Evolutionary conservation across 2,888 invertebrate genomes (phyloP), one percentile per base, ranked within the genome.

Genomic region (Brassicogethes aeneus): DNA sequence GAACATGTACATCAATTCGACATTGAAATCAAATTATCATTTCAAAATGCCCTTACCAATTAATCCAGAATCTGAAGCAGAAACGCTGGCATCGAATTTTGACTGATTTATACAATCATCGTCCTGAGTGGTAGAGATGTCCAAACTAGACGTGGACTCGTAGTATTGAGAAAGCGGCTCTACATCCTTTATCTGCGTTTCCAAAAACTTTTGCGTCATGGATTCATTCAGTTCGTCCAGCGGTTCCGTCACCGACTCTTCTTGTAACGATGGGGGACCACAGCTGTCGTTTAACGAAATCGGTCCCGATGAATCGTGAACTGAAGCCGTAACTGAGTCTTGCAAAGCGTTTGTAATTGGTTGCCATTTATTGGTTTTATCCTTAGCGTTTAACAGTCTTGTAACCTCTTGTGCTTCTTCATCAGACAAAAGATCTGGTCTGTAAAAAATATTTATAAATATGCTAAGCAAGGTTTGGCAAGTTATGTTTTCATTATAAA

Each of bases 341-440:
- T 65, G 64, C 39, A 65, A 48, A 44, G 56, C 56, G 39, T 75
- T 72, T 17, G 73, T 74, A 52, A 60, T 59, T 8, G 60, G 59
- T 33, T 56, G 56, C 61, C 61, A 62, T 41, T 52, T 56, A 41
- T 46, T 74, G 70, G 51, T 43, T 50, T 53, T 57, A 23, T 50
- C 49, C 46, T 56, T 56, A 52, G 82, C 80, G 51, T 83, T 82
- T 57, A 91, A 65, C 64, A 91, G 76, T 61, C 85, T 79, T 53
- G 84, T 84, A 52, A 90, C 87, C 74, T 91, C 89, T 68, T 87
- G 86, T 53, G 90, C 90, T 70, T 90, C 89, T 70, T 90, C 90
- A 66, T 91, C 90, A 45, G 88, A 87, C 61, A 88, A 74, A 61
- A 88, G 71, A 70, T 85, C 85, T 76, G 84, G 82, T 68, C 85